Percentiles rank a stretch among this genome's conserved stretches.
These are phyloP conservation scores for Erynnis tages DNA, from an alignment of 2,888 invertebrate genomes.

Conservation along the genomic window DNA sequence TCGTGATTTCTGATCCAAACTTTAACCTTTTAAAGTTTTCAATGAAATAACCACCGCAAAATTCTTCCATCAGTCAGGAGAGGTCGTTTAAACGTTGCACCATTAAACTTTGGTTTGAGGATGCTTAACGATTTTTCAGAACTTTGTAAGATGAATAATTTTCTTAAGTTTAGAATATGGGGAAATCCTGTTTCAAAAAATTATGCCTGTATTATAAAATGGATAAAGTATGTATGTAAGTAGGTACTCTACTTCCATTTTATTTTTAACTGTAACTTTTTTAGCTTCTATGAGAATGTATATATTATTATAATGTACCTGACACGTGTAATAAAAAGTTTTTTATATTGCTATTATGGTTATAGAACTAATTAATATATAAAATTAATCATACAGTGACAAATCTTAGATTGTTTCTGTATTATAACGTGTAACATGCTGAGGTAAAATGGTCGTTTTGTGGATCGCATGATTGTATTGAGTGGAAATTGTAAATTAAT, in stretches of 20 bases:
- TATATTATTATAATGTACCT: no score
- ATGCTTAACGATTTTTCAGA: not conserved
- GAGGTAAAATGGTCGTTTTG: constrained; percentile 44
- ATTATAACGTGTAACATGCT: constrained; percentile 16
- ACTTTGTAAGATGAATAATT: no score
- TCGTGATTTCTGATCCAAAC: no score
- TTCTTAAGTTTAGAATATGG: no score
- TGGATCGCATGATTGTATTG: constrained; percentile 45
- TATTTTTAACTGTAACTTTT: no score
- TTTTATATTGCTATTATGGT: no score
- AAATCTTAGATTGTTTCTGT: not conserved
- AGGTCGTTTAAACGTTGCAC: constrained; percentile 9
- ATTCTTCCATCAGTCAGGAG: constrained; percentile 38
- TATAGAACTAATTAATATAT: no score
- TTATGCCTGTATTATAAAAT: not conserved
- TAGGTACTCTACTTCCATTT: no score
- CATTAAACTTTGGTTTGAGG: constrained; percentile 17
- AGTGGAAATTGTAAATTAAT: constrained; percentile 59
- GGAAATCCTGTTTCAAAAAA: no score
- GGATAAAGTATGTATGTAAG: no score
- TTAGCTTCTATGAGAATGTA: no score
- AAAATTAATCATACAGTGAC: not conserved
- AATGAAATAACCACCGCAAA: constrained; percentile 36
- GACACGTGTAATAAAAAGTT: no score
- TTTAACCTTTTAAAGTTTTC: constrained; percentile 1